Conservation (phyloP, 2,113 vertebrate species). For the Zingel zingel region DNA sequence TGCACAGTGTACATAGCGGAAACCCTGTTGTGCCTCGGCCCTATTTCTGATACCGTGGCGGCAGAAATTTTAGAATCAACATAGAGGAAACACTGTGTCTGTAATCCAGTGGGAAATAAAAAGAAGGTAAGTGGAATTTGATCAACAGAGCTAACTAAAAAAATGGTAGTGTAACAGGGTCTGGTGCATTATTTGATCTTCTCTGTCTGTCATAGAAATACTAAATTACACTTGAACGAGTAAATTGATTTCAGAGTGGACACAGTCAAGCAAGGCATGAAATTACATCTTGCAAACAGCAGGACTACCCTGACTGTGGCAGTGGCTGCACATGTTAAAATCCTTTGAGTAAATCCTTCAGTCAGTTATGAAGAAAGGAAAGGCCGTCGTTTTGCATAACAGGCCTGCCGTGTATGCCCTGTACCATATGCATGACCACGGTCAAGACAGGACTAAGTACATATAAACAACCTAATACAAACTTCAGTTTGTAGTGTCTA, state of each 20-base stretch:
- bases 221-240: background rate
- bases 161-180: background rate
- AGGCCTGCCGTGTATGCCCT: background rate
- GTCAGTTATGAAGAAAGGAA: background rate
- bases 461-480: background rate
- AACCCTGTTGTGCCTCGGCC: too few species aligned
- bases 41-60: too few species aligned
- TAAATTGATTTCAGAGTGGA: conserved; percentile 1
- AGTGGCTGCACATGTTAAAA: background rate
- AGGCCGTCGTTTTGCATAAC: background rate
- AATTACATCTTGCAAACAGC: background rate
- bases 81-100: background rate
- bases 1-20: too few species aligned
- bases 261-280: background rate
- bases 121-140: background rate
- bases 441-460: background rate
- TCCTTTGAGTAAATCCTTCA: background rate
- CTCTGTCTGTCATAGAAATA: background rate
- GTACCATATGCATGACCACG: background rate
- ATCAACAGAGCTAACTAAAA: background rate
- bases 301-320: background rate
- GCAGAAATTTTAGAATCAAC: too few species aligned
- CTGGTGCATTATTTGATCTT: background rate
- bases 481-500: background rate
- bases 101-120: background rate